Base-by-base conservation (phyloP, 1,140 invertebrate species). In the Lerema accius region DNA sequence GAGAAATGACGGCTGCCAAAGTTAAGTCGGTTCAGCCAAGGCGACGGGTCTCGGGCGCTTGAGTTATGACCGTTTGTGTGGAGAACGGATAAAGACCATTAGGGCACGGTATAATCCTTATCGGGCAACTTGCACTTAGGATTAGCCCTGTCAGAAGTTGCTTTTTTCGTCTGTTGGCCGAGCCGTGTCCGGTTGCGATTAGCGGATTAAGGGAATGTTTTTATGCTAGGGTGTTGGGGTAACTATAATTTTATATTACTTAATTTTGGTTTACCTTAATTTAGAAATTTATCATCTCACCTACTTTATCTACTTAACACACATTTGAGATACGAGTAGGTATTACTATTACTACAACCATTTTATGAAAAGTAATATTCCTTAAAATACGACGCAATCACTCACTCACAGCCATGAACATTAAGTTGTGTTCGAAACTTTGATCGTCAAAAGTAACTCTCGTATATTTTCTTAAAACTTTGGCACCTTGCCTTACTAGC, bases 1-100 rank as follows among this genome's bases (percentile, higher is more conserved):
- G 87, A 90, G 87, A 90, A 90, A 90, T 90, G 85, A 90, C 83
- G 87, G 65, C 83, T 90, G 84, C 87, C 85, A 87, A 90, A 90
- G 84, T 82, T 90, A 90, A 90, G 85, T 90, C 84, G 87, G 82
- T 86, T 87, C 82, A 88, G 87, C 82, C 82, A 85, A 84, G 80
- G 79, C 80, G 82, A 72, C 71, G 76, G 68, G 65, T 43, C 49
- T 46, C 26, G 53, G 53, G 71, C 70, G 71, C 67, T 73, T 88
- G 82, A 88, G 74, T 86, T 90, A 88, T 86, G 80, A 82, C 70
- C 81, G 80, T 86, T 90, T 90, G 87, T 88, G 84, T 81, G 76
- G 82, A 81, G 78, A 77, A 74, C 73, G 87, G 87, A 87, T 87
- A 80, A 81, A 86, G 85, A 73, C 87, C 87, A 90, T 90, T 90